Evolutionary conservation across 2,113 vertebrate species (phyloP), one percentile per base, ranked within the genome.

Genomic region (Cyanoderma ruficeps): DNA sequence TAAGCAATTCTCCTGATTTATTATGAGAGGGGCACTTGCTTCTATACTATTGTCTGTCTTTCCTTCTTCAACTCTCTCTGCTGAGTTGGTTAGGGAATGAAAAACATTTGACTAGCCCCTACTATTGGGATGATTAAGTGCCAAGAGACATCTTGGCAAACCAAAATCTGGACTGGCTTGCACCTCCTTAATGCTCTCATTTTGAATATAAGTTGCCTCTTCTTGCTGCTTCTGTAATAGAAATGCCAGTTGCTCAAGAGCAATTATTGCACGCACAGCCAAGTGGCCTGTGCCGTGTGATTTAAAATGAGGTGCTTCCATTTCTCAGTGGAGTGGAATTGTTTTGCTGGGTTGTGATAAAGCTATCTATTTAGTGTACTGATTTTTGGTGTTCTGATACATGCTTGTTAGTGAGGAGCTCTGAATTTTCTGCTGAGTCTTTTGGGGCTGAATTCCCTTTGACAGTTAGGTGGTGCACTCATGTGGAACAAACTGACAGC

Each of bases 1-100:
- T 87, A 86, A 96, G 87, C 63, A 93, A 10, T 91, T 96, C 56
- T 69, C 23, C 47, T 64, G 70, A 94, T 93, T 94, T 81, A 80
- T 96, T 87, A 35, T 25, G n/a, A 75, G 63, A 93, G n/a, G 59
- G 39, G 87, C n/a, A 42, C 22, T 69, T 96, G 89, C 47, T 91
- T 94, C 77, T 89, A 25, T 11, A 5, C 6, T 72, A 7, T 41
- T 86, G 37, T 81, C 52, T 4, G 20, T 80, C 80, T 61, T 84
- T 92, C 61, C 33, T 96, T 72, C 42, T 47, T 94, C 6, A 6
- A 15, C 56, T n/a, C 33, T 80, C 37, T 83, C 75, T 52, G 77
- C 85, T 93, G 91, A 93, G 56, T 78, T 94, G 47, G 56, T 93
- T 87, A 74, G 64, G 41, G 33, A 87, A 65, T 92, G 69, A 68